Evolutionary conservation across 2,888 invertebrate species (phyloP), one percentile per base, ranked within the genome.

Genomic region (Eilema caniola): DNA sequence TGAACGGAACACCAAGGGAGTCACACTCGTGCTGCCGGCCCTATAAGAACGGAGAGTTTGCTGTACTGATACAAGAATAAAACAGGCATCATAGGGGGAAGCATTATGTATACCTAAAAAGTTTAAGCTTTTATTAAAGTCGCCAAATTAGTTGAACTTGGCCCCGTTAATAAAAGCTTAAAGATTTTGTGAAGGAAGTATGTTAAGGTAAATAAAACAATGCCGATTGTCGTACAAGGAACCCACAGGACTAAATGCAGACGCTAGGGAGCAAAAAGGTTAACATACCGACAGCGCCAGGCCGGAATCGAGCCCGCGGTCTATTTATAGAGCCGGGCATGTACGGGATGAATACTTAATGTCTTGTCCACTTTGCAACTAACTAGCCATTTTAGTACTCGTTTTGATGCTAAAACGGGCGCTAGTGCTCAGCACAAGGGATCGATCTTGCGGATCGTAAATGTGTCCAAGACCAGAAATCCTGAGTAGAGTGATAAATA

Each of bases 261-360:
- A 83, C 81, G 41, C 65, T 61, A 66, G 77, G 65, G 70, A 77
- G 66, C 70, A 81, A 82, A 82, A 81, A 82, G 75, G 66, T 28
- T 76, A 67, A 67, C 73, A 70, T 73, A 66, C 14, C 28, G 53
- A 53, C 28, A 20, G 53, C 53, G 64, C 24, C 62, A 37, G 59
- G 62, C 67, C 75, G 72, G 77, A 74, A 70, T 71, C 47, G 33
- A 53, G 69, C 69, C 69, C 67, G 25, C 73, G 73, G 79, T 73
- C 72, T 82, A 82, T 82, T 82, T 82, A 73, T 82, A 82, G 82
- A 76, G 60, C 11, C 73, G 75, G 75, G 82, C 78, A 76, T 63
- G 74, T 62, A 67, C 75, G 62, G 73, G 76, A 83, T 71, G 82
- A 79, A 83, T 78, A 73, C 75, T 70, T 74, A 78, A 81, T 76